Conservation (phyloP, 2,888 invertebrate genomes). For the Peribatodes rhomboidaria region DNA sequence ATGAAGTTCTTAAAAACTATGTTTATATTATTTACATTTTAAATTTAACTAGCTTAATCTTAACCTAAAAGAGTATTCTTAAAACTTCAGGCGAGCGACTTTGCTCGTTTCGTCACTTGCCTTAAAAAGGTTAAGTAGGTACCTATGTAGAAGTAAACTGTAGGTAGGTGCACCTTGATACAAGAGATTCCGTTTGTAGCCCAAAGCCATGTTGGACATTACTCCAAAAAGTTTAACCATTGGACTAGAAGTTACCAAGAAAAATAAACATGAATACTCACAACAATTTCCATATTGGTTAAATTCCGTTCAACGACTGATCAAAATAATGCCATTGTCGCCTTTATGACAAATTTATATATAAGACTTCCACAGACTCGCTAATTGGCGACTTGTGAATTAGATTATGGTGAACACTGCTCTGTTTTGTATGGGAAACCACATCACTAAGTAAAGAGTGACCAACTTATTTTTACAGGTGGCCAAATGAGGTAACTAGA, state of each 20-base stretch:
- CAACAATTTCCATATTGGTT: constrained; percentile 54
- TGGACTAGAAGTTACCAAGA: neutral
- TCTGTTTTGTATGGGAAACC: constrained; percentile 31
- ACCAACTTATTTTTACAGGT: neutral
- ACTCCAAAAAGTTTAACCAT: too few relatives aligned
- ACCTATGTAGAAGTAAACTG: too few relatives aligned
- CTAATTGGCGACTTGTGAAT: constrained; percentile 52
- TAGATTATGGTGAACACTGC: constrained; percentile 16
- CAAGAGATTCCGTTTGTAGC: too few relatives aligned
- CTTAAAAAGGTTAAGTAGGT: too few relatives aligned
- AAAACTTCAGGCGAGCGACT: too few relatives aligned
- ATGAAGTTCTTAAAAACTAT: too few relatives aligned
- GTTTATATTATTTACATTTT: too few relatives aligned
- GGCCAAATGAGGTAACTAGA: neutral
- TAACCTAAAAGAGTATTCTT: too few relatives aligned
- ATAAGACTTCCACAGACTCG: constrained; percentile 42
- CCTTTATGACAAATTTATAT: constrained; percentile 46
- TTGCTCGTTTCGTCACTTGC: too few relatives aligned
- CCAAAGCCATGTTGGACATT: too few relatives aligned
- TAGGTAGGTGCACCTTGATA: too few relatives aligned
- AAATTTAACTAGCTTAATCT: too few relatives aligned
- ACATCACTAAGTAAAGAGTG: neutral
- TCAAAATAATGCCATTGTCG: constrained; percentile 33
- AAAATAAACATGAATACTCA: constrained; percentile 48
- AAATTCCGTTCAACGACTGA: constrained; percentile 47